Base-by-base conservation (phyloP, 1,140 invertebrate genomes). In the Pseudomyrmex cubaensis region DNA sequence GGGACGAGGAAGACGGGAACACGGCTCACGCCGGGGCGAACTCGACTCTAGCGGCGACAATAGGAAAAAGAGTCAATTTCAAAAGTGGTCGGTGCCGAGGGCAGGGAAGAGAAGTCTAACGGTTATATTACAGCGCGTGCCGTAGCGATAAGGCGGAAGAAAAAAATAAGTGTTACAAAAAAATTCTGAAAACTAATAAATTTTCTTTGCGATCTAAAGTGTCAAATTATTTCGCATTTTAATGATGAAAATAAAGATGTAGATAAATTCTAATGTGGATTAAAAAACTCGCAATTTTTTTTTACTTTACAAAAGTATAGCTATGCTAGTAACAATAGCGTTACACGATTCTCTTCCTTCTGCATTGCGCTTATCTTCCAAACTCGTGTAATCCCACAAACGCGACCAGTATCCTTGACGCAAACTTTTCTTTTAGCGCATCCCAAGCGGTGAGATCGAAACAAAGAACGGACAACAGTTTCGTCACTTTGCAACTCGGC, bases 41-140 rank as follows among this genome's bases (percentile, higher is more conserved):
- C 3, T 50, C 46, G 44, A 78, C 76, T 35, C 35, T 25, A 20
- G n/a, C 35, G 44, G 8, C 20, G 52, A 80, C 44, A 80, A 59
- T 59, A 57, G 15, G 17, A 61, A 80, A 80, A 72, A 80, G 57
- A 61, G 70, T 67, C 63, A 75, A 85, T 85, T 85, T 75, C 78
- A 67, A 83, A 85, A 85, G 78, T 83, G 78, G 54, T 52, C 17
- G 57, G 35, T 17, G 25, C n/a, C 17, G 52, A 62, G 61, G 15
- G 9, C 17, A 50, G 3, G 20, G 15, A 1, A 10, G 2, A 22
- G 35, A 70, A 70, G 20, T 22, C 15, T 50, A 10, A 46, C 52
- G 52, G 46, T 35, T 35, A 17, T 2, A n/a, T 72, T 70, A 35
- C 76, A 80, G 70, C 66, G 44, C 56, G 54, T 25, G 15, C 35